phyloP scores from a whole-genome alignment of 2,888 invertebrate species.

The Blastobasis lacticolella region DNA sequence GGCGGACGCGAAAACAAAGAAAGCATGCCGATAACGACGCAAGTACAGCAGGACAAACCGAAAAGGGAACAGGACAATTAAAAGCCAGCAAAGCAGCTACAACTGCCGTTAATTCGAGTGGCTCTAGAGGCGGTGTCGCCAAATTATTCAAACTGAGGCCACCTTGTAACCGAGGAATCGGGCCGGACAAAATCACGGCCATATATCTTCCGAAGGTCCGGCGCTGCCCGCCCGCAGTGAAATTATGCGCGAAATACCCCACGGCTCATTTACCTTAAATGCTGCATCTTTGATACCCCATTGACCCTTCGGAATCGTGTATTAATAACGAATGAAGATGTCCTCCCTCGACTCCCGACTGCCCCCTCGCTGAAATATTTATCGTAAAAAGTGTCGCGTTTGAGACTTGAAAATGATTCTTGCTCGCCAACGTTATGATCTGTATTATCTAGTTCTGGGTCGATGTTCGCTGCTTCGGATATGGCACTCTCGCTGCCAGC shows the following conservation, averaged over 20 bases:
- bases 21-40: too few species aligned
- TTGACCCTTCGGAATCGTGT: constrained; percentile 47
- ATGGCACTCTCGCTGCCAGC: neutral
- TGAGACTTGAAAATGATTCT: neutral
- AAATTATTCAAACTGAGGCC: constrained; percentile 3
- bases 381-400: constrained; percentile 4
- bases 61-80: too few species aligned
- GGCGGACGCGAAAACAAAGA: too few species aligned
- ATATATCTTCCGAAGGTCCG: constrained; percentile 30
- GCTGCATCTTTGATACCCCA: constrained; percentile 51
- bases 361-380: constrained; percentile 1
- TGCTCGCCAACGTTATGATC: too few species aligned
- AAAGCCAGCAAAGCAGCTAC: too few species aligned
- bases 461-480: too few species aligned
- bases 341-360: constrained; percentile 1
- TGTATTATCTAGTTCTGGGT: too few species aligned
- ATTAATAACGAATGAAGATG: constrained; percentile 48
- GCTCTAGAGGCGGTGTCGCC: neutral
- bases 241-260: constrained; percentile 64
- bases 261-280: constrained; percentile 63
- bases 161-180: too few species aligned
- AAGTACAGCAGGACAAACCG: too few species aligned
- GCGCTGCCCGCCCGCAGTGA: constrained; percentile 12
- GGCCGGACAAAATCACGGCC: constrained; percentile 30
- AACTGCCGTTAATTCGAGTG: too few species aligned